Conservation (phyloP, 1,140 invertebrate species). For the Penaeus vannamei region DNA sequence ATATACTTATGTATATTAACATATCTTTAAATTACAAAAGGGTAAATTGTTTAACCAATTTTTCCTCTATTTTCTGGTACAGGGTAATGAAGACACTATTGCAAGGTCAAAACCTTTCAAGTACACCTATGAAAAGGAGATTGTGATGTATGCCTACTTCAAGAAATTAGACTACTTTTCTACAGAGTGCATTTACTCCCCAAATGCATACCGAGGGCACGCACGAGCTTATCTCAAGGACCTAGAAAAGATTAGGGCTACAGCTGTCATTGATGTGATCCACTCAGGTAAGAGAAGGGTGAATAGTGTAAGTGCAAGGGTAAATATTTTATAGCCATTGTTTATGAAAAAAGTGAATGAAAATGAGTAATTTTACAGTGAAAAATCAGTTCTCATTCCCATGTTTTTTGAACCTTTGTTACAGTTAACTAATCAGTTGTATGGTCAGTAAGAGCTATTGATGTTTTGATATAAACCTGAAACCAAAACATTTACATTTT, state of each 20-base stretch:
- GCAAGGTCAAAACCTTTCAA: slow-evolving; percentile 97
- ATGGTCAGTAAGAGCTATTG: too few species aligned
- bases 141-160: slow-evolving; percentile 99
- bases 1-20: too few species aligned
- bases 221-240: slow-evolving; percentile 95
- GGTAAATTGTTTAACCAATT: background rate
- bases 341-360: too few species aligned
- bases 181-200: slow-evolving; percentile 98
- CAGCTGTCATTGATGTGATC: slow-evolving; percentile 98
- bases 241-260: slow-evolving; percentile 92
- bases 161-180: slow-evolving; percentile 99
- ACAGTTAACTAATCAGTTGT: too few species aligned
- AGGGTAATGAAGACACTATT: slow-evolving; percentile 88
- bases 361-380: too few species aligned
- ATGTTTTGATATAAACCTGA: too few species aligned
- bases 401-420: too few species aligned
- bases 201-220: slow-evolving; percentile 97
- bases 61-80: slow-evolving; percentile 70
- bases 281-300: slow-evolving; percentile 82
- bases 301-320: background rate
- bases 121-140: slow-evolving; percentile 99
- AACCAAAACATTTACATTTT: too few species aligned
- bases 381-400: too few species aligned
- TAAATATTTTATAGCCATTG: too few species aligned
- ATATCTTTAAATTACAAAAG: too few species aligned